A percentile compares a stretch with the other conserved stretches of the same genome.
Evolutionary conservation across 2,113 vertebrate genomes (phyloP).

Genomic region (Grammatotria lemairii): DNA sequence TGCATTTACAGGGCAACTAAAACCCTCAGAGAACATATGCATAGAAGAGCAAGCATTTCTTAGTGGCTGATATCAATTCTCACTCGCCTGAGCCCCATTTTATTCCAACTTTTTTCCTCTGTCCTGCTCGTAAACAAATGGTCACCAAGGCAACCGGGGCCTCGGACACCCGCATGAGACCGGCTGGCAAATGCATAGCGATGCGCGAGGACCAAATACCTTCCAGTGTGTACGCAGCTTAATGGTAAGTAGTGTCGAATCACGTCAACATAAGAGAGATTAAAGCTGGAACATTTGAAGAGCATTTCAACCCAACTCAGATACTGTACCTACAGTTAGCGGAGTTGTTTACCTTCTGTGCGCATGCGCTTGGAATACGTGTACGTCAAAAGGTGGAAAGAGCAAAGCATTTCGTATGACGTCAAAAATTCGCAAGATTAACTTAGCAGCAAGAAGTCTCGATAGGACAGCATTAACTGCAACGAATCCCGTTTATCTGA

Average conservation of each 20-base stretch:
- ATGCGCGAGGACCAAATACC: not conserved
- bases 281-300: not conserved
- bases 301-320: not conserved
- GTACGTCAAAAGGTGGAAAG: not conserved
- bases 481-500: not conserved
- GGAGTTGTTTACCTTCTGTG: not conserved
- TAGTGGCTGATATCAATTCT: not conserved
- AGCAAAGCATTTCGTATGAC: not conserved
- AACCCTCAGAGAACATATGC: not conserved
- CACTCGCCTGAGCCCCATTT: not conserved
- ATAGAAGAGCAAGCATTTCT: not conserved
- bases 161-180: not conserved
- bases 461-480: not conserved
- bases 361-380: not conserved
- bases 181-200: not conserved
- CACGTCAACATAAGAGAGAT: not conserved
- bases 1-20: constrained; percentile 52
- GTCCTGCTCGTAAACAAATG: not conserved
- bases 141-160: not conserved
- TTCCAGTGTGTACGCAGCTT: not conserved
- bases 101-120: not conserved
- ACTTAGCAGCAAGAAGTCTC: not conserved
- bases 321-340: not conserved
- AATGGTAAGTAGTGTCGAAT: not conserved
- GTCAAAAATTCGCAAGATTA: not conserved